Base-by-base conservation (phyloP, 2,888 invertebrate genomes). In the Tinea semifulvella region DNA sequence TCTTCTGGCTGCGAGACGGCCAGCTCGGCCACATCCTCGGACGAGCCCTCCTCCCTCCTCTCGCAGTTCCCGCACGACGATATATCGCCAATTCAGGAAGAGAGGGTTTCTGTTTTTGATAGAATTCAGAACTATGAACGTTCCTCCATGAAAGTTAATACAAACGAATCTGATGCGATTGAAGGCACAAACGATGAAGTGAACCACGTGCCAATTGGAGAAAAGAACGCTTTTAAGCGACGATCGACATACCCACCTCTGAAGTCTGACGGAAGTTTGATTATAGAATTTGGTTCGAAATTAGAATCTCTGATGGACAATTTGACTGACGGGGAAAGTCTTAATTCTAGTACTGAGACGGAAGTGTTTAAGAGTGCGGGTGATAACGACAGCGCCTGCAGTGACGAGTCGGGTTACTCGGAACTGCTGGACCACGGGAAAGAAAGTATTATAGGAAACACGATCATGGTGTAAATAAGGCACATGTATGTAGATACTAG, bases 361-460 rank as follows among this genome's bases (percentile, higher is more conserved):
- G 85, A 84, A 52, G 82, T 76, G 2, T 80, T 83, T 42, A 75
- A 83, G 47, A 70, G 57, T 39, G 57, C 57, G 1, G 87, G 86
- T 43, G 89, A 89, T 56, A 89, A 84, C 52, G 88, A 89, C 58
- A 93, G 93, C 58, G 94, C 90, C 50, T 90, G 92, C 62, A 93
- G 93, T 65, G 94, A 95, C 59, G 95, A 96, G 66, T 94, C 93
- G 46, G 95, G 95, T 2, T 95, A 94, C 69, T 94, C 93, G 19
- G 95, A 95, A 64, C 84, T 84, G 47, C 72, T 87, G 50, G 88
- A 88, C 51, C 56, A 52, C 35, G 71, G 68, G 18, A 79, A 76
- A 56, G 79, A 82, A 14, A 79, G 80, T 51, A 64, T 79, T 43
- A 77, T 82, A 14, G 81, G 76, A 10, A 81, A 67, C 50, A 82